Evolutionary conservation across 2,113 vertebrate species (phyloP), one percentile per base, ranked within the genome.

Genomic region (Mobula hypostoma): DNA sequence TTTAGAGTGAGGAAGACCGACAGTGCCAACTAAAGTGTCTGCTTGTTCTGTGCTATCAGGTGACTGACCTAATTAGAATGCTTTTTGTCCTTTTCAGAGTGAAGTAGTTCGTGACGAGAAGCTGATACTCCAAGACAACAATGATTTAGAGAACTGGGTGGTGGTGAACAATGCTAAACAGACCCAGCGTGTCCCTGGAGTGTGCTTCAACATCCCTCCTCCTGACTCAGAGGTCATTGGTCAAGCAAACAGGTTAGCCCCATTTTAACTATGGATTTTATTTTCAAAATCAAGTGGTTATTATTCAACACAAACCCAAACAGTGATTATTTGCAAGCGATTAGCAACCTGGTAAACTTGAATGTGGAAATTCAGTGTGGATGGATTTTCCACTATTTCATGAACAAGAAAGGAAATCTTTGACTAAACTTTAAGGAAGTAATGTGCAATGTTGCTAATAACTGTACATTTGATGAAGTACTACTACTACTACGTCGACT

Each of bases 151-250:
- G 91, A 98, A 97, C 94, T 99, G 99, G 99, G 95, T 97, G 0
- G 95, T 99, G 27, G 95, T 97, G 94, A 96, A 96, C 68, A 95
- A 94, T 0, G 48, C 96, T 0, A 97, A 97, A 0, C 94, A 95
- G 77, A 96, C 96, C 91, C 97, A 97, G 95, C 95, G 95, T 0
- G 97, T 97, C 91, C 99, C 99, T 0, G 98, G 98, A 63, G 96
- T 97, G 94, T 99, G 98, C 88, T 98, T 99, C 96, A 95, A 95
- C 94, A 97, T 99, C 94, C 98, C 98, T 70, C 98, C 98, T 0
- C 98, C 98, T 21, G 98, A 99, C 95, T 95, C 96, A 0, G 98
- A 98, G 0, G 96, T 98, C 17, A 96, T 97, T 78, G 96, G 97
- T 94, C 97, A 95, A 95, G 96, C 97, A 95, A 97, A 98, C 21